Evolutionary conservation across 2,888 invertebrate genomes (phyloP).

Genomic region (Drosophila yooni): DNA sequence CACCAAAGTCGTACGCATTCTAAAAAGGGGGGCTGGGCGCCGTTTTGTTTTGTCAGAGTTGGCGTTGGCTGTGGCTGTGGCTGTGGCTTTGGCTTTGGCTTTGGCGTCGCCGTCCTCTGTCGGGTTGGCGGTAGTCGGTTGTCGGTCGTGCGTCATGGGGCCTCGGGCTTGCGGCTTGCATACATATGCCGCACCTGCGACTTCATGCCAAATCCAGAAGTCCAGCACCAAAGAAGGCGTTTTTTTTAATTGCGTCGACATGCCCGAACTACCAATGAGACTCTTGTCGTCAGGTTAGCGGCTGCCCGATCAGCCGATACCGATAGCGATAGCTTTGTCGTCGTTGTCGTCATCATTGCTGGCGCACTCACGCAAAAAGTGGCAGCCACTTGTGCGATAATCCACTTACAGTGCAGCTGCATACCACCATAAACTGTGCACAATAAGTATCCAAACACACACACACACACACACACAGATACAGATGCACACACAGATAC

Average conservation of each 20-base stretch:
- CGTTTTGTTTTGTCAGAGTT: slow-evolving; percentile 12
- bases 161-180: slow-evolving; percentile 60
- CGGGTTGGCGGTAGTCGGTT: slow-evolving; percentile 57
- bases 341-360: slow-evolving; percentile 26
- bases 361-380: slow-evolving; percentile 46
- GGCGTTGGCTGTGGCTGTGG: slow-evolving; percentile 52
- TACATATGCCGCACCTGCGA: slow-evolving; percentile 80
- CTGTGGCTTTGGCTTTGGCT: background rate
- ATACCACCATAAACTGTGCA: slow-evolving; percentile 15
- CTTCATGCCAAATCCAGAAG: slow-evolving; percentile 75
- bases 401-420: slow-evolving; percentile 44
- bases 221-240: slow-evolving; percentile 80
- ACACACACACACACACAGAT: background rate
- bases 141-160: slow-evolving; percentile 68
- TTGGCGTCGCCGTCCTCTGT: slow-evolving; percentile 29
- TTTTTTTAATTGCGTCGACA: slow-evolving; percentile 83
- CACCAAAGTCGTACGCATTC: slow-evolving; percentile 49
- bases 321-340: slow-evolving; percentile 29
- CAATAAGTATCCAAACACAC: slow-evolving; percentile 9
- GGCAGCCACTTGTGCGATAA: slow-evolving; percentile 58
- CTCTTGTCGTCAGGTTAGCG: slow-evolving; percentile 44
- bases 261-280: slow-evolving; percentile 80
- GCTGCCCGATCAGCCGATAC: slow-evolving; percentile 63
- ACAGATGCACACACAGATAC: background rate
- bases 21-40: slow-evolving; percentile 13